phyloP scores from a whole-genome alignment of 2,888 invertebrate genomes.

The Caenorhabditis plicata region DNA sequence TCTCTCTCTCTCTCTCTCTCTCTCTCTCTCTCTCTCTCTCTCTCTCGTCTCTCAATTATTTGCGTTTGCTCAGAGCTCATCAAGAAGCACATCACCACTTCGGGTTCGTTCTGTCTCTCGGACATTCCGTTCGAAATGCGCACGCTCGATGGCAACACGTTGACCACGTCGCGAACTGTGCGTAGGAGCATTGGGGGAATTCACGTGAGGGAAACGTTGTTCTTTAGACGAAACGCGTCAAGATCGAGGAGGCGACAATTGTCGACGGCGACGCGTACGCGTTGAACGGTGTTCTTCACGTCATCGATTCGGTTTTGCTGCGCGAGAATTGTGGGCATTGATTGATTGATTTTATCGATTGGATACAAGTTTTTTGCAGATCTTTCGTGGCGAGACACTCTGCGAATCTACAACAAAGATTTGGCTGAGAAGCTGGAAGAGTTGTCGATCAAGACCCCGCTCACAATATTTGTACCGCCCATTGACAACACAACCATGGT shows the following conservation, averaged over 20 bases:
- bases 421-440: constrained; percentile 1
- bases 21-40: no score
- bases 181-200: no score
- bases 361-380: neutral
- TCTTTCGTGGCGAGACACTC: constrained; percentile 3
- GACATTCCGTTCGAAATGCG: neutral
- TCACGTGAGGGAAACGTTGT: no score
- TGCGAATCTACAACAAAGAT: neutral
- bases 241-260: neutral
- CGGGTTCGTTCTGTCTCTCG: neutral
- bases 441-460: neutral
- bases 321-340: constrained; percentile 3
- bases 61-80: no score
- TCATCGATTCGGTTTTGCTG: constrained; percentile 1
- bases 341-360: neutral
- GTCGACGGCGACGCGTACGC: neutral
- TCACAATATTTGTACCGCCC: constrained; percentile 4
- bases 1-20: neutral
- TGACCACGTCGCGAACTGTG: neutral
- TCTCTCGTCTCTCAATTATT: no score
- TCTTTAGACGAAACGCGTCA: neutral
- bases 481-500: neutral
- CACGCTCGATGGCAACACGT: neutral
- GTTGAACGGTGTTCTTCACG: constrained; percentile 5
- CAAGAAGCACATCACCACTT: neutral